Base-by-base conservation (phyloP, 2,113 vertebrate genomes). In the Coreoperca whiteheadi region DNA sequence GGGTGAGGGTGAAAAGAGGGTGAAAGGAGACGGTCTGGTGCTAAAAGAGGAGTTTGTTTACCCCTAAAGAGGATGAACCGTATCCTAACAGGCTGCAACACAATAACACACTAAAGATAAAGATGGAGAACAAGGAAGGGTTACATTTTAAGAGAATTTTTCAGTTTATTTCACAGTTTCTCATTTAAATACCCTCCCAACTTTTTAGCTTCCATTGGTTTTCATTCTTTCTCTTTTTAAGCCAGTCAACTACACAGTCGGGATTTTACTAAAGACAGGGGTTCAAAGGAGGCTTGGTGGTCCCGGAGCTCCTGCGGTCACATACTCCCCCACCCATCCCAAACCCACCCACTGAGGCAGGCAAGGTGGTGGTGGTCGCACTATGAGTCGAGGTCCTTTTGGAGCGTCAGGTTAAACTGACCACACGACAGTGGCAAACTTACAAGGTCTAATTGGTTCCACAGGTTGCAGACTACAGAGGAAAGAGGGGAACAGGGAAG, bases 391-490 rank as follows among this genome's bases (percentile, higher is more conserved):
- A 89, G 91, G 88, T 92, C 88, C 82, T 88, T 78, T 60, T 87
- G 86, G 88, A 91, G 86, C 88, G 32, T 83, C 85, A 91, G 92
- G 93, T 93, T 87, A 94, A 93, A 87, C 82, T 74, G 85, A 91
- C 88, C 93, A 88, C 93, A 93, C 91, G 90, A 90, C 92, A 68
- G 83, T 89, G 89, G 77, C 89, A 88, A 88, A 91, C 89, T 83
- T 88, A 90, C 90, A 84, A 84, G 79, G 81, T 81, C 85, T 96
- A 94, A 95, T 94, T 94, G 91, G 89, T 96, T 95, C 92, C 88
- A 93, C 95, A 95, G 95, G 93, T 92, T 94, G 87, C 74, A 87
- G 87, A 91, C 84, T 83, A 74, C 79, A 87, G 85, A 87, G 75
- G 78, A 84, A 88, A 74, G 63, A 77, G 78, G 68, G 81, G 79